These are phyloP conservation scores for Steinernema hermaphroditum DNA, from an alignment of 2,888 invertebrate genomes.

Conservation along the genomic window DNA sequence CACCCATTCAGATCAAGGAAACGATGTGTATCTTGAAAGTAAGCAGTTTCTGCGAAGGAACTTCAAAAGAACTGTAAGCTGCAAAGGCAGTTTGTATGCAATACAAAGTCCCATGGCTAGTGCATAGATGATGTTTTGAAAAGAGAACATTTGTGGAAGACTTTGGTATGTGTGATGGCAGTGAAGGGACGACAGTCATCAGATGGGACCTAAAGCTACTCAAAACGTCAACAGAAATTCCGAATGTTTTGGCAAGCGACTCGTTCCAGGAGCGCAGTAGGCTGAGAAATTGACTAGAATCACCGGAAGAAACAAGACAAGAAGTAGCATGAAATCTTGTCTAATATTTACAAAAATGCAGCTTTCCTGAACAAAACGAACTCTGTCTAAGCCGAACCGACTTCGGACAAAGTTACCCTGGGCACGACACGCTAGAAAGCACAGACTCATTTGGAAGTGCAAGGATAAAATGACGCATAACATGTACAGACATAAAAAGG, in stretches of 20 bases:
- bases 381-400: background rate
- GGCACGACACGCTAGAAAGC: background rate
- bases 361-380: background rate
- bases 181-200: background rate
- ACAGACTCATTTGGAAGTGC: background rate
- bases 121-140: background rate
- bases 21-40: background rate
- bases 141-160: background rate
- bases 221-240: too few species aligned
- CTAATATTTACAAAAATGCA: conserved; percentile 5
- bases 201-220: background rate
- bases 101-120: background rate
- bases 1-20: conserved; percentile 16
- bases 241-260: too few species aligned
- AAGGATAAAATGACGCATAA: background rate
- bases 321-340: too few species aligned
- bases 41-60: background rate
- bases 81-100: background rate
- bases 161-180: background rate
- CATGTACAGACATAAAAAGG: conserved; percentile 8
- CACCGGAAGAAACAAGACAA: background rate
- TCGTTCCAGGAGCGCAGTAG: background rate
- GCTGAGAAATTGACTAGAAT: background rate
- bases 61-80: background rate
- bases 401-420: conserved; percentile 6